phyloP scores from a whole-genome alignment of 2,797 vertebrate genomes.

The Alauda arvensis region DNA sequence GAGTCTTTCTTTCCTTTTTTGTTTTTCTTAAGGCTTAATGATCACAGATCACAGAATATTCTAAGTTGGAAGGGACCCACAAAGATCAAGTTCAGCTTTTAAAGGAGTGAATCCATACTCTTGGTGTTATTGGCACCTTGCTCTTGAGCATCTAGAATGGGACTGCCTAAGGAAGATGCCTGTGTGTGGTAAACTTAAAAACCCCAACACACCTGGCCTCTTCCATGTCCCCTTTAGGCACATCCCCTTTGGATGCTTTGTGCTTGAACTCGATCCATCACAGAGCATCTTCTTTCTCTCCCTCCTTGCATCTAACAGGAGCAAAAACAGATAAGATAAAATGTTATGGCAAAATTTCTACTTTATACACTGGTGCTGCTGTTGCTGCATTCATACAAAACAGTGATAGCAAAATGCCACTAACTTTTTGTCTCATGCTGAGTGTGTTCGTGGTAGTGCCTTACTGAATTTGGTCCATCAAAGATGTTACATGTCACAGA shows the following conservation, averaged over 20 bases:
- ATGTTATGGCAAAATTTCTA: background rate
- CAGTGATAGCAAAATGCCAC: background rate
- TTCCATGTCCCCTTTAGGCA: background rate
- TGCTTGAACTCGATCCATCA: background rate
- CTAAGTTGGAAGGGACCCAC: background rate
- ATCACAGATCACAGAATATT: background rate
- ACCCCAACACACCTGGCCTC: background rate
- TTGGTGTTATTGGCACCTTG: background rate
- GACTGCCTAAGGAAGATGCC: background rate
- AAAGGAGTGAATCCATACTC: background rate
- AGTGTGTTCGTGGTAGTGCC: accelerated
- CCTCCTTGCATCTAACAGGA: background rate
- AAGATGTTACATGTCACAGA: background rate
- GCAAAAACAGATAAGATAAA: background rate
- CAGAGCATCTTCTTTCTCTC: background rate
- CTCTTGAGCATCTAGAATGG: background rate
- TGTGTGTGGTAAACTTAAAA: background rate
- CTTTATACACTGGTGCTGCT: background rate
- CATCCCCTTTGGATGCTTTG: background rate
- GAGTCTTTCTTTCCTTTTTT: background rate
- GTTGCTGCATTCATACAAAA: background rate
- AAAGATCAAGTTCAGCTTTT: background rate
- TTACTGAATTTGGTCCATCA: background rate
- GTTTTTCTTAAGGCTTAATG: background rate
- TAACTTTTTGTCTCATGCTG: background rate